These are phyloP conservation scores for Pica pica DNA, from an alignment of 2,113 vertebrate species.

Conservation along the genomic window DNA sequence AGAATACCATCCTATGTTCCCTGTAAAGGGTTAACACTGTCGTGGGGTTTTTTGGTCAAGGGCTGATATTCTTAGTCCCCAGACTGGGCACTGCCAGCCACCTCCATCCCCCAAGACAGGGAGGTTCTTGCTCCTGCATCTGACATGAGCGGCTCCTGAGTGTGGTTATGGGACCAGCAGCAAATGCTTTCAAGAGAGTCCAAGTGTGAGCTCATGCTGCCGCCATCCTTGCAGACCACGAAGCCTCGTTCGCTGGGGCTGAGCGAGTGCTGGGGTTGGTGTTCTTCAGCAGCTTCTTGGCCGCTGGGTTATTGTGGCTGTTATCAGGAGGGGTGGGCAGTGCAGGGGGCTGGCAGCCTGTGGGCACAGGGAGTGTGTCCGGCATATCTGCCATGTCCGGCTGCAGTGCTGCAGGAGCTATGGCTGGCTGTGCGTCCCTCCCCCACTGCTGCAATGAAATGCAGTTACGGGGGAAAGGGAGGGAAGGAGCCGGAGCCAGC, in stretches of 20 bases:
- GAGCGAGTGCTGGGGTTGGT: not conserved
- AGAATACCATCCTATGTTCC: not conserved
- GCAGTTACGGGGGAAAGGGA: conserved; percentile 34
- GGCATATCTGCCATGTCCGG: not conserved
- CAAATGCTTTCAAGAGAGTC: conserved; percentile 41
- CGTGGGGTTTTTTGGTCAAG: not conserved
- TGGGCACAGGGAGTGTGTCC: not conserved
- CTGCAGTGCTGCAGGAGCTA: not conserved
- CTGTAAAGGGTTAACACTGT: not conserved
- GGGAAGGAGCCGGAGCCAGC: conserved; percentile 40
- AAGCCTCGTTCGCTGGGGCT: not conserved
- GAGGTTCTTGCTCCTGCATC: conserved; percentile 17
- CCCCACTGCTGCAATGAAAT: conserved; percentile 30
- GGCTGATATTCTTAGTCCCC: not conserved
- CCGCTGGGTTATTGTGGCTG: not conserved
- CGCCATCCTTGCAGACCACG: conserved; percentile 46
- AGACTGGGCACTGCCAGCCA: not conserved
- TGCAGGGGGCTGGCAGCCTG: not conserved
- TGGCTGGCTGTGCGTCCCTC: not conserved
- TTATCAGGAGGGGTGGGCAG: not conserved
- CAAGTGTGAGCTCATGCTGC: conserved; percentile 65
- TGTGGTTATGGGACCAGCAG: conserved; percentile 31
- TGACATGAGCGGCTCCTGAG: not conserved
- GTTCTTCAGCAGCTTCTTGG: not conserved
- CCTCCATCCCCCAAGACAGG: not conserved